Conservation (phyloP, 2,888 invertebrate genomes). For the Machimus atricapillus region DNA sequence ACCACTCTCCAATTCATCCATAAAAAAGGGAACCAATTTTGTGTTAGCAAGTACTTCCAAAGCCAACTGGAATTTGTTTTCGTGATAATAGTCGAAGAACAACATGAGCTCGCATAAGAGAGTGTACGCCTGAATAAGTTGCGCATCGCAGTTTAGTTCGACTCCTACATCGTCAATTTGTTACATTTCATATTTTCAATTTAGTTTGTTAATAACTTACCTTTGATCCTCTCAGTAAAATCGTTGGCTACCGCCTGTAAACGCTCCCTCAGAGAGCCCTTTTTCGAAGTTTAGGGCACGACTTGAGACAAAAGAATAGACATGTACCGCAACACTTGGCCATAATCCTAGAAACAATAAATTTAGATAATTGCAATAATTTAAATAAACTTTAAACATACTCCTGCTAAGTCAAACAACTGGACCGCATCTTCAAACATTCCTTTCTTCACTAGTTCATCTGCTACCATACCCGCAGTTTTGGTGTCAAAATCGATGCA, state of each 20-base stretch:
- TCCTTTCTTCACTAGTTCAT: constrained; percentile 82
- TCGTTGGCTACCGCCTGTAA: constrained; percentile 67
- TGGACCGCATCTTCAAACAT: constrained; percentile 90
- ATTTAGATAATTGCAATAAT: constrained; percentile 49
- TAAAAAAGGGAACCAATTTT: constrained; percentile 78
- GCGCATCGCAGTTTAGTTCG: constrained; percentile 64
- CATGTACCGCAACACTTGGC: constrained; percentile 83
- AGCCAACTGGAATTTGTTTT: constrained; percentile 79
- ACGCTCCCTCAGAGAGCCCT: constrained; percentile 64
- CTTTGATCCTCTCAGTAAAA: constrained; percentile 67
- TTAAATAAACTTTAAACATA: constrained; percentile 60
- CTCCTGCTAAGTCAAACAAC: constrained; percentile 88
- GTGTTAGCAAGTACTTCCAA: constrained; percentile 75
- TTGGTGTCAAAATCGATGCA: constrained; percentile 70
- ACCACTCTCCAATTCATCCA: constrained; percentile 79
- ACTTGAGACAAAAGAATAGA: constrained; percentile 85
- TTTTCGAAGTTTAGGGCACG: constrained; percentile 66
- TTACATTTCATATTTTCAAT: not conserved
- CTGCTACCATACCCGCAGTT: constrained; percentile 71
- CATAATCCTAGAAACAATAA: constrained; percentile 70
- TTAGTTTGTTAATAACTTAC: constrained; percentile 46
- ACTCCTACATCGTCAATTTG: constrained; percentile 52
- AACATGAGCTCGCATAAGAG: constrained; percentile 82
- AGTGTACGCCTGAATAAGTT: constrained; percentile 77
- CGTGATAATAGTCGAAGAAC: constrained; percentile 91